phyloP scores from a whole-genome alignment of 2,797 vertebrate genomes.

The Podarcis siculus region DNA sequence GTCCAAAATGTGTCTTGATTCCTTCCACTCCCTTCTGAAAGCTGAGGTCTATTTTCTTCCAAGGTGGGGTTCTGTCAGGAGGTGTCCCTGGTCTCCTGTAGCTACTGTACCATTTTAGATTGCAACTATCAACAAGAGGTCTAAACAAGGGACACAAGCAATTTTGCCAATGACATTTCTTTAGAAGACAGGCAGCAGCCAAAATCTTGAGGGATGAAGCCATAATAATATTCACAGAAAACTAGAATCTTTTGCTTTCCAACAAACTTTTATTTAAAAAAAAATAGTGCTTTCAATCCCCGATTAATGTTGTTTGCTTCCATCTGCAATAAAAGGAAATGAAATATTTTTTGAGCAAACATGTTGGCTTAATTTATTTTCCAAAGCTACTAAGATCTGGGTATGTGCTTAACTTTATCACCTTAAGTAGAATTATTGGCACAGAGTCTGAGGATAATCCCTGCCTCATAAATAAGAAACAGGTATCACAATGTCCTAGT shows the following conservation, averaged over 20 bases:
- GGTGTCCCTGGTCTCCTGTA: constrained; percentile 85
- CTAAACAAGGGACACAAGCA: constrained; percentile 32
- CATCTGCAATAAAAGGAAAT: constrained; percentile 63
- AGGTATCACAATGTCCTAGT: neutral
- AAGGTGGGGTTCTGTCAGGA: constrained; percentile 74
- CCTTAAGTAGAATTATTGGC: neutral
- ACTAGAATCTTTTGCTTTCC: neutral
- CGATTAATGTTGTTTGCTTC: constrained; percentile 9
- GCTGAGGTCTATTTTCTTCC: constrained; percentile 79
- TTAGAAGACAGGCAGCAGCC: neutral
- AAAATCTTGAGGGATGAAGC: constrained; percentile 51
- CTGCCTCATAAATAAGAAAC: neutral
- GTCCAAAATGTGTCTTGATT: constrained; percentile 81
- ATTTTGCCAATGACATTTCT: constrained; percentile 38
- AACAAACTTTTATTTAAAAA: constrained; percentile 6
- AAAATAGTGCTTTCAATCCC: neutral
- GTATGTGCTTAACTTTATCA: neutral
- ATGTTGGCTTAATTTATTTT: neutral
- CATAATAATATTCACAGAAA: constrained; percentile 53
- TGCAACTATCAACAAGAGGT: constrained; percentile 14
- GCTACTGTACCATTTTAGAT: constrained; percentile 55
- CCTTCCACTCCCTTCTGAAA: constrained; percentile 83
- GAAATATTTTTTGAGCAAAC: neutral
- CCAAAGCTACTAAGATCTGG: neutral
- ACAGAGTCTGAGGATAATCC: neutral